A percentile compares a stretch with the other conserved stretches of the same genome.
Conservation (phyloP, 2,797 vertebrate species). For the Amniataba percoides region DNA sequence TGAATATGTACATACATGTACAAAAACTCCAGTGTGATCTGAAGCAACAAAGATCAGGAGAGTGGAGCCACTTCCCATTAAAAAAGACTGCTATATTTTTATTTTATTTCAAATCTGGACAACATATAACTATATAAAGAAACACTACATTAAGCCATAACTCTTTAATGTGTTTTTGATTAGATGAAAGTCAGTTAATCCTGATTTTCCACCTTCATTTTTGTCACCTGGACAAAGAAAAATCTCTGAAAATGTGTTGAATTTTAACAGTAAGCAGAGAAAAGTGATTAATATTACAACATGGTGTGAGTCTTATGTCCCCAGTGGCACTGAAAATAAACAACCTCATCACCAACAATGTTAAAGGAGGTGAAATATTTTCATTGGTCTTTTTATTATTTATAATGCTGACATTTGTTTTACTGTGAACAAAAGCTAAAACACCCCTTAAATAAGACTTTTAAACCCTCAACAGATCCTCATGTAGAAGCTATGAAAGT, state of each 20-base stretch:
- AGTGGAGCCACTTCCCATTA: too few species aligned
- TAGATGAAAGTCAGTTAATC: neutral
- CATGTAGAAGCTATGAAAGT: neutral
- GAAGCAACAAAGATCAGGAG: neutral
- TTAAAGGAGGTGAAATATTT: neutral
- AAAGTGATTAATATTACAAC: neutral
- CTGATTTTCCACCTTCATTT: too few species aligned
- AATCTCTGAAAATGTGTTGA: too few species aligned
- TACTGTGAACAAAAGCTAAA: too few species aligned
- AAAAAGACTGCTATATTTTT: too few species aligned
- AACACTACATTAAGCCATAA: too few species aligned
- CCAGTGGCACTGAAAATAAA: neutral
- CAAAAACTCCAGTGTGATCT: neutral
- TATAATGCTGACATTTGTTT: too few species aligned
- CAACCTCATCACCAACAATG: neutral
- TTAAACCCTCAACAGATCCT: neutral
- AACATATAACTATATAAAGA: neutral
- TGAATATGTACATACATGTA: too few species aligned
- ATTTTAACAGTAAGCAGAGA: neutral
- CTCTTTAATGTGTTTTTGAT: neutral
- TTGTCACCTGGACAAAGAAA: too few species aligned
- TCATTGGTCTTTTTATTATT: too few species aligned
- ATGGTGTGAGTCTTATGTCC: neutral
- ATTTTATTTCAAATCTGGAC: neutral
- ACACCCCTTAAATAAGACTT: too few species aligned